phyloP scores from a whole-genome alignment of 1,140 invertebrate species.

The Zaprionus lachaisei region DNA sequence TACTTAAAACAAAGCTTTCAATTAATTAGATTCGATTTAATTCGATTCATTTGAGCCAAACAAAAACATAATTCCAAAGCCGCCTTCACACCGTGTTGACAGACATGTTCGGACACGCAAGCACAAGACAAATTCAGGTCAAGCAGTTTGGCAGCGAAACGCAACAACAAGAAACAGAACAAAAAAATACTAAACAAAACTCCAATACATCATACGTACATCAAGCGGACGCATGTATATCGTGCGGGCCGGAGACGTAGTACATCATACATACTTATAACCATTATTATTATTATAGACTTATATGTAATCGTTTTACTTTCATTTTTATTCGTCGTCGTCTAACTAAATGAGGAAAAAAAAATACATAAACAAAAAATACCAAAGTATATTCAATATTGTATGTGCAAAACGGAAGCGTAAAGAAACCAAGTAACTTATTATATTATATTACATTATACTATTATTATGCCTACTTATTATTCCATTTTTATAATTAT shows the following conservation, averaged over 20 bases:
- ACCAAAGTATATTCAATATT: conserved; percentile 71
- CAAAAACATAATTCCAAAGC: conserved; percentile 22
- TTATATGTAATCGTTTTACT: conserved; percentile 63
- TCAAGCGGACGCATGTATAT: conserved; percentile 19
- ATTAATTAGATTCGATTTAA: conserved; percentile 69
- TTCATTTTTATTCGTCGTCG: conserved; percentile 61
- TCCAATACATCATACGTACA: conserved; percentile 17
- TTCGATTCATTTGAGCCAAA: conserved; percentile 49
- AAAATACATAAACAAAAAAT: conserved; percentile 40
- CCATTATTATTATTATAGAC: conserved; percentile 62
- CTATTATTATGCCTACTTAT: conserved; percentile 81
- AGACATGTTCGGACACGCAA: neutral
- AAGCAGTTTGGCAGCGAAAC: neutral
- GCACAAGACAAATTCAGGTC: neutral
- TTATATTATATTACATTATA: conserved; percentile 80
- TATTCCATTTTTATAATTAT: conserved; percentile 83
- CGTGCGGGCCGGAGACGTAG: conserved; percentile 26
- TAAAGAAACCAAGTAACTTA: conserved; percentile 66
- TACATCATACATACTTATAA: conserved; percentile 59
- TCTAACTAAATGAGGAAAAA: conserved; percentile 53
- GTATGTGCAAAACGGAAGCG: conserved; percentile 68
- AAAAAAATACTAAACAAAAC: conserved; percentile 45
- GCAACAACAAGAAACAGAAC: neutral
- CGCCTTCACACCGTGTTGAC: conserved; percentile 31
- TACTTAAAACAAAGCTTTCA: conserved; percentile 47